Base-by-base conservation (phyloP, 2,797 vertebrate genomes). In the Australoheros facetus region DNA sequence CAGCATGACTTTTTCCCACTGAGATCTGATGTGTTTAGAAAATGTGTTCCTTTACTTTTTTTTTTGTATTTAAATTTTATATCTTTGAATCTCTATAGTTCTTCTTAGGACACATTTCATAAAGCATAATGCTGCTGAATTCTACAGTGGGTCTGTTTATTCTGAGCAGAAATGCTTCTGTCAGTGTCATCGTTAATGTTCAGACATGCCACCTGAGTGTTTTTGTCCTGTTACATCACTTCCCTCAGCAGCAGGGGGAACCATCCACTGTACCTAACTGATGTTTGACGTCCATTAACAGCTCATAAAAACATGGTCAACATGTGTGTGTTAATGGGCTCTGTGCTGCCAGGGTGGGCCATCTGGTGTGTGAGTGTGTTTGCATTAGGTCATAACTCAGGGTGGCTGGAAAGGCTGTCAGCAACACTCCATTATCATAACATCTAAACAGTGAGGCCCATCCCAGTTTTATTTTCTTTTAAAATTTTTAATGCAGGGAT, bases 271-370 rank as follows among this genome's bases (percentile, higher is more conserved):
- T 3, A 19, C 9, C 8, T 73, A 77, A 83, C 54, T 75, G 75
- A 75, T 64, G 45, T 71, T 26, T 75, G 69, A 48, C 4, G 34
- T 79, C 83, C 87, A 88, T 94, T 90, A 93, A 81, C 86, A 55
- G 82, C 66, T 86, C 71, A 81, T 94, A 86, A 91, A 90, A 91
- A 87, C 34, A 81, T 73, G 81, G 59, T 74, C 74, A 58, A 69
- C 56, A 53, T 81, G 71, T n/a, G 58, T 64, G 87, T 88, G 79
- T 88, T 87, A 86, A 94, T 87, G 86, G 81, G n/a, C 75, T 83
- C 48, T 87, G 91, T 82, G 93, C 80, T 92, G 85, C 87, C 92
- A 94, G 91, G 92, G 8, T 21, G 2, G 91, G 37, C 73, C 81
- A 81, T 89, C 77, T 88, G 84, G 19, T 69, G 73, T 75, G 42